Base-by-base conservation (phyloP, 1,140 invertebrate species). In the Pachyrhynchus sulphureomaculatus region DNA sequence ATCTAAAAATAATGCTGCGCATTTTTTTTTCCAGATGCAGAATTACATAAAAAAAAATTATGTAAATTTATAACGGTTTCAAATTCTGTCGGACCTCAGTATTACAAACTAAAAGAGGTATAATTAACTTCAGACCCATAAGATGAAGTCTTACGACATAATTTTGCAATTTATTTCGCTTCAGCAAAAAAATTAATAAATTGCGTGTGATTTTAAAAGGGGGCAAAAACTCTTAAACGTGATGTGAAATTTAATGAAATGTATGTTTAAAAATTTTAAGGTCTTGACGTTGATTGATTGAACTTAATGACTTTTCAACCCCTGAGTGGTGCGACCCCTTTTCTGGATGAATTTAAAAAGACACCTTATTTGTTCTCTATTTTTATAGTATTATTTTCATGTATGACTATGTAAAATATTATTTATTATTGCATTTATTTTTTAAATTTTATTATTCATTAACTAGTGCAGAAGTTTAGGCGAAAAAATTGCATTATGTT, bases 201-300 rank as follows among this genome's bases (percentile, higher is more conserved):
- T 54, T 54, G 39, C 39, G 12, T 10, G 18, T 39, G 23, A 54
- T 42, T 32, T 36, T 36, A 17, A 36, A 54, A 24, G 52, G 37
- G 39, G 37, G 36, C 52, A 42, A 54, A 54, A 54, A 36, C 36
- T 37, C 13, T 13, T n/a, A 21, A 53, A 39, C 34, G 52, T 54
- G 37, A 54, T 53, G 49, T 39, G 49, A 53, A 53, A 29, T 17
- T 23, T 54, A 54, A 54, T 42, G 52, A 23, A 29, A 54, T 54
- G 52, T 54, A 18, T 41, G 34, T 42, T 54, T 54, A 42, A 54
- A 54, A 41, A 42, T 21, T 24, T 42, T 42, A 54, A 54, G 52
- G 23, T 41, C 26, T 3, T 29, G 52, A 54, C 52, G 29, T 54
- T 54, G 52, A 54, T 54, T 54, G 52, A 54, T 54, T 42, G 10